phyloP scores from a whole-genome alignment of 2,113 vertebrate species.

The Chunga burmeisteri region DNA sequence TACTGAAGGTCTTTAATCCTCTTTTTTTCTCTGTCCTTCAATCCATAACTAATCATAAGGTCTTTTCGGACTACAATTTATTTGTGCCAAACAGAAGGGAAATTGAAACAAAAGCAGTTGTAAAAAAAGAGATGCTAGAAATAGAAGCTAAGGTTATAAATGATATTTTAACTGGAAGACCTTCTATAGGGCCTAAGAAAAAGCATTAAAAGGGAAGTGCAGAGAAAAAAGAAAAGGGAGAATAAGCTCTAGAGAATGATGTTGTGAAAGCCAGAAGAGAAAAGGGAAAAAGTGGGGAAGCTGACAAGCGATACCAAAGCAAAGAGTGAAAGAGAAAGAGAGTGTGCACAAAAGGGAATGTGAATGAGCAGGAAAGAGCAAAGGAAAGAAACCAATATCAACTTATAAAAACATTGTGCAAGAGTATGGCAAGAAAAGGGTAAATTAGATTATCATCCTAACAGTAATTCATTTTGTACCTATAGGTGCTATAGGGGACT shows the following conservation, averaged over 20 bases:
- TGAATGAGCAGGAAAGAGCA: neutral
- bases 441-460: neutral
- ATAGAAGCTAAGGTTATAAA: neutral
- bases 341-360: neutral
- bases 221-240: neutral
- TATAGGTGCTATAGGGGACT: neutral
- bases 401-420: neutral
- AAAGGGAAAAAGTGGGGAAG: neutral
- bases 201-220: neutral
- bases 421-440: neutral
- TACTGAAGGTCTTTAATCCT: constrained; percentile 8
- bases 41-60: neutral
- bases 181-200: neutral
- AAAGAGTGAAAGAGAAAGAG: neutral
- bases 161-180: neutral
- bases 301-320: neutral
- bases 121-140: neutral
- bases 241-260: neutral
- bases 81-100: neutral
- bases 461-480: neutral
- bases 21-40: constrained; percentile 12
- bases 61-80: neutral
- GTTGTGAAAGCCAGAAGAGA: neutral
- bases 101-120: neutral
- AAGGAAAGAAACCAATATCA: neutral